Conservation (phyloP, 2,888 invertebrate genomes). For the Dryobotodes eremita region DNA sequence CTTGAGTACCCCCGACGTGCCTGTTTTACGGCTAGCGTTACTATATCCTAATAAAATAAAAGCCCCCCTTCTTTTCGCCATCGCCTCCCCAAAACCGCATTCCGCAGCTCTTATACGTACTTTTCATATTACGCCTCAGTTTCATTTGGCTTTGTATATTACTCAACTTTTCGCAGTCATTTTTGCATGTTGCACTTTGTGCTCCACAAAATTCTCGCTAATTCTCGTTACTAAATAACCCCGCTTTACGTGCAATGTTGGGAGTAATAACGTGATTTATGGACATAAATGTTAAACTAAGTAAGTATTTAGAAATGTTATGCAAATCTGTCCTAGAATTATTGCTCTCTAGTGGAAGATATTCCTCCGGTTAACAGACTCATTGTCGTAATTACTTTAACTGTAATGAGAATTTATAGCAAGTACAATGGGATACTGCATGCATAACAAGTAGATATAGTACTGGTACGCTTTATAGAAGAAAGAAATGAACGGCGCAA, state of each 20-base stretch:
- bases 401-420: slow-evolving; percentile 64
- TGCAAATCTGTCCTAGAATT: slow-evolving; percentile 47
- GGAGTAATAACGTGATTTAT: slow-evolving; percentile 45
- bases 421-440: slow-evolving; percentile 33
- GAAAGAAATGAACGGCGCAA: slow-evolving; percentile 37
- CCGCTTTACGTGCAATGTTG: slow-evolving; percentile 37
- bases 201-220: slow-evolving; percentile 51
- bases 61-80: slow-evolving; percentile 26
- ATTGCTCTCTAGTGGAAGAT: slow-evolving; percentile 59
- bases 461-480: slow-evolving; percentile 27
- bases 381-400: slow-evolving; percentile 61
- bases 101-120: slow-evolving; percentile 47
- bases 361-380: slow-evolving; percentile 58
- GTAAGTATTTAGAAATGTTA: slow-evolving; percentile 50
- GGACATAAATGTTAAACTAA: slow-evolving; percentile 40
- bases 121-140: slow-evolving; percentile 66
- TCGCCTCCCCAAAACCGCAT: slow-evolving; percentile 46
- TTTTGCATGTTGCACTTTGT: slow-evolving; percentile 63
- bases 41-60: slow-evolving; percentile 55
- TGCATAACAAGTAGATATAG: slow-evolving; percentile 42
- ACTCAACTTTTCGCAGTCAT: slow-evolving; percentile 68
- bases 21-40: slow-evolving; percentile 47
- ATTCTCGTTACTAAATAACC: slow-evolving; percentile 50
- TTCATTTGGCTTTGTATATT: slow-evolving; percentile 69
- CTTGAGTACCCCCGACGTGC: slow-evolving; percentile 27